A percentile compares a stretch with the other conserved stretches of the same genome.
phyloP scores from a whole-genome alignment of 2,113 vertebrate genomes.

The Junco hyemalis region DNA sequence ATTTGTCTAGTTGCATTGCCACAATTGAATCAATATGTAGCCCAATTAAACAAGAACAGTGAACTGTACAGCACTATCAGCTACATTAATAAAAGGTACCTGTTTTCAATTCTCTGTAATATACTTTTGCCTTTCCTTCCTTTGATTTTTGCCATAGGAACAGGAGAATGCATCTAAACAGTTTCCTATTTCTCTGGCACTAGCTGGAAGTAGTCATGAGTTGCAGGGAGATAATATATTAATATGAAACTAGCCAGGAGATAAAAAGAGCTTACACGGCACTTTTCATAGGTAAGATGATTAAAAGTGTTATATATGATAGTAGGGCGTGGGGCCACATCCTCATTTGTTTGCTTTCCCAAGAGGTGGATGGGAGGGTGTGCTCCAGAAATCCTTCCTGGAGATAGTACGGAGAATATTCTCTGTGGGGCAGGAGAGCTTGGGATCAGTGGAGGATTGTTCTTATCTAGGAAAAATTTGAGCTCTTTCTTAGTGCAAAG shows the following conservation, averaged over 20 bases:
- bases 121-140: not conserved
- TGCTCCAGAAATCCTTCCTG: not conserved
- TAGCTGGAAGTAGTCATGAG: constrained; percentile 14
- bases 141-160: constrained; percentile 36
- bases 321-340: not conserved
- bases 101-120: constrained; percentile 24
- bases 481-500: not conserved
- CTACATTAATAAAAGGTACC: constrained; percentile 47
- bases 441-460: not conserved
- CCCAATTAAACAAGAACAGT: constrained; percentile 52
- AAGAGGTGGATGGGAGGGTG: not conserved
- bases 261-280: constrained; percentile 34
- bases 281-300: constrained; percentile 37
- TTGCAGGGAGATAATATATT: constrained; percentile 52
- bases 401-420: not conserved
- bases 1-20: constrained; percentile 57
- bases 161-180: constrained; percentile 37
- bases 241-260: constrained; percentile 44
- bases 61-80: constrained; percentile 47
- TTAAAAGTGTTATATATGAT: constrained; percentile 9
- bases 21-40: constrained; percentile 52
- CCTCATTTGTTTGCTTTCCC: not conserved
- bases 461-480: not conserved
- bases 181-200: not conserved
- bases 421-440: not conserved